A percentile compares a stretch with the other conserved stretches of the same genome.
These are phyloP conservation scores for Hipposideros larvatus DNA, from an alignment of 2,797 vertebrate genomes.

Conservation along the genomic window DNA sequence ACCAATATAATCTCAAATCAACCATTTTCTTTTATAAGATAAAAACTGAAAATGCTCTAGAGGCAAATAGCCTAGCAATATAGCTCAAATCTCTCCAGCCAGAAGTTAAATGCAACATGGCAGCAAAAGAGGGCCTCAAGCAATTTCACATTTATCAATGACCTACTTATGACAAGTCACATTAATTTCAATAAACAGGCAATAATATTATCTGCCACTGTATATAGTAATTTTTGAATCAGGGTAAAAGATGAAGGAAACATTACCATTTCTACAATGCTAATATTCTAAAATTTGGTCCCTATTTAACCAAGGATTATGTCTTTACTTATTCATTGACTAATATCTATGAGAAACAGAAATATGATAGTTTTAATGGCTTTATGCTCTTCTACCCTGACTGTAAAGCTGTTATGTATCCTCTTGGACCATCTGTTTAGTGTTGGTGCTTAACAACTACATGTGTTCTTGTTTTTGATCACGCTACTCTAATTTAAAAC, in stretches of 20 bases:
- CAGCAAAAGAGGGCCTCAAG: constrained; percentile 89
- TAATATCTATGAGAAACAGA: constrained; percentile 87
- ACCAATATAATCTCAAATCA: constrained; percentile 65
- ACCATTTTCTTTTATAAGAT: constrained; percentile 86
- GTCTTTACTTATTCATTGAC: constrained; percentile 88
- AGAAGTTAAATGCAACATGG: constrained; percentile 89
- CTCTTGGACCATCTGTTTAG: constrained; percentile 93
- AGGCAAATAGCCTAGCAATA: constrained; percentile 87
- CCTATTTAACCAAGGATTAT: constrained; percentile 84
- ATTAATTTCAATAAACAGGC: constrained; percentile 92
- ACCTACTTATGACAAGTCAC: constrained; percentile 95
- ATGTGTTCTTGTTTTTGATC: constrained; percentile 83
- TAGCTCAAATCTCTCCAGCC: constrained; percentile 86
- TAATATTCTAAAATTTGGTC: constrained; percentile 80
- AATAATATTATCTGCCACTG: constrained; percentile 79
- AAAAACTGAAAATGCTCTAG: constrained; percentile 85
- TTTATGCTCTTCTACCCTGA: constrained; percentile 85
- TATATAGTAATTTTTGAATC: constrained; percentile 77
- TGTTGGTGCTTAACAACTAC: constrained; percentile 88
- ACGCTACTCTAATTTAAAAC: constrained; percentile 81
- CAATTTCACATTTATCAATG: constrained; percentile 91
- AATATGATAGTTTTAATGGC: constrained; percentile 90
- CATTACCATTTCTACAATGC: constrained; percentile 77
- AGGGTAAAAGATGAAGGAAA: constrained; percentile 66
- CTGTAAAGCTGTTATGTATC: constrained; percentile 86